phyloP scores from a whole-genome alignment of 1,140 invertebrate species.

The Neodiprion pinetum region DNA sequence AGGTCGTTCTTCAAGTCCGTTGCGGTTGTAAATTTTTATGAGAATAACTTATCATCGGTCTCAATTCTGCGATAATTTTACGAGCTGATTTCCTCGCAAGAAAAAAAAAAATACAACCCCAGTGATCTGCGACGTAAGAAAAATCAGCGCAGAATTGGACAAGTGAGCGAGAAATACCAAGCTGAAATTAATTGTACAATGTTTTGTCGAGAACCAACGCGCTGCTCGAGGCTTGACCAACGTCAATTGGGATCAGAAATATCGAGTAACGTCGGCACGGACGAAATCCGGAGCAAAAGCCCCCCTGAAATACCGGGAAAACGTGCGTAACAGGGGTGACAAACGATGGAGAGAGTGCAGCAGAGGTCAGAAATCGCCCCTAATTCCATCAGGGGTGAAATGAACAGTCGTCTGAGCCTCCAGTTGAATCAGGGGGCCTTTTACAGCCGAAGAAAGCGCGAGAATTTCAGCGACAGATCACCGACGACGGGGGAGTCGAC shows the following conservation, averaged over 20 bases:
- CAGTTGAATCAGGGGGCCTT: background rate
- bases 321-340: too few relatives aligned
- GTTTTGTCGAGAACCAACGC: background rate
- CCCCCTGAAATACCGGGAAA: background rate
- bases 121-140: too few relatives aligned
- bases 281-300: background rate
- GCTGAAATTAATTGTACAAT: background rate
- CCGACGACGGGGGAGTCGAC: background rate
- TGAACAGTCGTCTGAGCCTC: background rate
- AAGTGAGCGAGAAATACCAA: background rate
- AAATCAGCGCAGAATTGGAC: too few relatives aligned
- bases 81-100: too few relatives aligned
- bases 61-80: too few relatives aligned
- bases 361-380: background rate
- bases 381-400: background rate
- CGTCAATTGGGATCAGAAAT: background rate
- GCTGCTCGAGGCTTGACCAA: background rate
- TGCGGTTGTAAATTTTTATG: slow-evolving; percentile 10
- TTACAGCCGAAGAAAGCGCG: background rate
- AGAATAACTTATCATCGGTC: background rate
- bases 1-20: slow-evolving; percentile 7
- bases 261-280: background rate
- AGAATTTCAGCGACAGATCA: background rate
- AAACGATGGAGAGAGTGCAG: background rate
- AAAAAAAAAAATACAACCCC: too few relatives aligned